Base-by-base conservation (phyloP, 1,140 invertebrate species). In the Calosoma granatense region DNA sequence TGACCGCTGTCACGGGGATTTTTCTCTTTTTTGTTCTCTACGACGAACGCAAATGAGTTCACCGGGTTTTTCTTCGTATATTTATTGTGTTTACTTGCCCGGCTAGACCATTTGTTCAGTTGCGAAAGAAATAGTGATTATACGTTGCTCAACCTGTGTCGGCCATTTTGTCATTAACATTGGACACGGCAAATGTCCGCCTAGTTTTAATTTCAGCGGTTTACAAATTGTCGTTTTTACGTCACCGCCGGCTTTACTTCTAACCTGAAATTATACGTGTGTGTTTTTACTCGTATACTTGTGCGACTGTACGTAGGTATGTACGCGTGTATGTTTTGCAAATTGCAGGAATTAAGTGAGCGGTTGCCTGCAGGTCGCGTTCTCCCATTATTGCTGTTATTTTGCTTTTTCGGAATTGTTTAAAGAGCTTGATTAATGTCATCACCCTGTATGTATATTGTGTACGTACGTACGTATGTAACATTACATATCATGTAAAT, bases 151-250 rank as follows among this genome's bases (percentile, higher is more conserved):
- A 36, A 36, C 26, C 26, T 36, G n/a, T n/a, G 26, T 47, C 41
- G 6, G 41, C 41, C 41, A 47, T 47, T 47, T 47, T 47, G 41
- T 47, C 41, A 47, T 47, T 47, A 47, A 47, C 41, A 47, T 47
- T 9, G 6, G 9, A 36, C 41, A 17, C 41, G 41, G 9, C 9
- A 47, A 47, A 47, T 47, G 41, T 47, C 41, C 41, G 41, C 41
- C 41, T 47, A 47, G 41, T 47, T 47, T 47, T 47, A 47, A 47
- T 47, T 47, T 47, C 41, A 47, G 3, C 41, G 9, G 41, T 47
- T 47, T 47, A 47, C 41, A 47, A 47, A 47, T 47, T 47, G 41
- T 47, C 41, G 41, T 47, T 47, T 47, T 47, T 47, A 47, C 17
- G 17, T 47, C 3, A 17, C 17, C 3, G 41, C 41, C 15, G 41